Conservation (phyloP, 2,888 invertebrate species). For the Drosophila recens region DNA sequence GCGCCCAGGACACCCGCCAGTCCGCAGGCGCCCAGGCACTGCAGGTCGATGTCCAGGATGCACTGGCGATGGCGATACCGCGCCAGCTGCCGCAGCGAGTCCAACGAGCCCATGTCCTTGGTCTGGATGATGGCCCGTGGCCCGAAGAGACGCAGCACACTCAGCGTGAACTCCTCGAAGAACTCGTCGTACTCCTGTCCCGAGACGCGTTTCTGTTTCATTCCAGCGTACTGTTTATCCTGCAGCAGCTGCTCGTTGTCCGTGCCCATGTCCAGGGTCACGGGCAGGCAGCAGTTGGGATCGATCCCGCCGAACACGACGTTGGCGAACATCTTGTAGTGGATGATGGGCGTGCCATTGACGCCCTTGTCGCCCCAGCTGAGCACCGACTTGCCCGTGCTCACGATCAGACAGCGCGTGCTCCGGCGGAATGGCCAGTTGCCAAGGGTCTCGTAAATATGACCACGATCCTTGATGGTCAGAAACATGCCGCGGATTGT, state of each 20-base stretch:
- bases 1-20: conserved; percentile 58
- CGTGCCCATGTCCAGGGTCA: conserved; percentile 64
- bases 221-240: conserved; percentile 35
- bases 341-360: conserved; percentile 24
- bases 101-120: conserved; percentile 27
- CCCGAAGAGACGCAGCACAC: conserved; percentile 52
- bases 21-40: conserved; percentile 54
- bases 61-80: conserved; percentile 48
- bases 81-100: conserved; percentile 21
- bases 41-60: conserved; percentile 48
- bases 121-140: conserved; percentile 47
- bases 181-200: conserved; percentile 28
- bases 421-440: conserved; percentile 52
- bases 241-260: conserved; percentile 44
- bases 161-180: conserved; percentile 63
- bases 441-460: conserved; percentile 42
- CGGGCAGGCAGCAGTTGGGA: conserved; percentile 49
- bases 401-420: conserved; percentile 52
- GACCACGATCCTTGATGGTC: conserved; percentile 59
- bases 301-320: conserved; percentile 57
- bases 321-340: conserved; percentile 25
- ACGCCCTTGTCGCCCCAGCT: conserved; percentile 53
- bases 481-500: conserved; percentile 34
- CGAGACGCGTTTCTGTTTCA: conserved; percentile 37
- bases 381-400: conserved; percentile 42